Base-by-base conservation (phyloP, 1,140 invertebrate species). In the Eriosoma lanigerum region DNA sequence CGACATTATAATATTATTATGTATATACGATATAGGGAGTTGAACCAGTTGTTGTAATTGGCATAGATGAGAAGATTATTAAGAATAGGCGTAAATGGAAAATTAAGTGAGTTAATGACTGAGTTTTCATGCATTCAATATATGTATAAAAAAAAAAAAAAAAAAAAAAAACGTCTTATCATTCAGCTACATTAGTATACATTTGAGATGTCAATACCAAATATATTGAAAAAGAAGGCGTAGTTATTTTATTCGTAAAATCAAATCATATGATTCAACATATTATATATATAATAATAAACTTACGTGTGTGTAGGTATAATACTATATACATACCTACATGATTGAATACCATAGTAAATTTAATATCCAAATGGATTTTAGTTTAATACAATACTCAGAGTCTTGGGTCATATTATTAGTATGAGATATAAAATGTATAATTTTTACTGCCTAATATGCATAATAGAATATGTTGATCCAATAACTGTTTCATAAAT, bases 151-250 rank as follows among this genome's bases (percentile, higher is more conserved):
- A n/a, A 29, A 19, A 19, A 10, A 38, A 4, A 38, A 38, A 38
- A 4, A 38, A 38, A 38, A 38, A 38, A 21, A 73, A 73, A 73
- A 73, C 70, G 70, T 54, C 70, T 56, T 73, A 73, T 73, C 70
- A 73, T 73, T 54, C 50, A 54, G n/a, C 50, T 73, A 21, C 70
- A 73, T 73, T 73, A 73, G 70, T 73, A 52, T 50, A 54, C 10
- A 21, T 56, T 56, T 17, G 24, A 32, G 50, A 73, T 73, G 70
- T 73, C 70, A 54, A 73, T 73, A 54, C 2, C 9, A 24, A 52
- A 70, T 26, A 46, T 24, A 26, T 48, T 5, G 9, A 32, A 73
- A 54, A 73, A 32, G 50, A 54, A 56, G 70, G 70, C 70, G 70
- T 54, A 54, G 50, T 54, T 50, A 10, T 54, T 73, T 54, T 26